phyloP scores from a whole-genome alignment of 2,113 vertebrate genomes.

The Bungarus multicinctus region DNA sequence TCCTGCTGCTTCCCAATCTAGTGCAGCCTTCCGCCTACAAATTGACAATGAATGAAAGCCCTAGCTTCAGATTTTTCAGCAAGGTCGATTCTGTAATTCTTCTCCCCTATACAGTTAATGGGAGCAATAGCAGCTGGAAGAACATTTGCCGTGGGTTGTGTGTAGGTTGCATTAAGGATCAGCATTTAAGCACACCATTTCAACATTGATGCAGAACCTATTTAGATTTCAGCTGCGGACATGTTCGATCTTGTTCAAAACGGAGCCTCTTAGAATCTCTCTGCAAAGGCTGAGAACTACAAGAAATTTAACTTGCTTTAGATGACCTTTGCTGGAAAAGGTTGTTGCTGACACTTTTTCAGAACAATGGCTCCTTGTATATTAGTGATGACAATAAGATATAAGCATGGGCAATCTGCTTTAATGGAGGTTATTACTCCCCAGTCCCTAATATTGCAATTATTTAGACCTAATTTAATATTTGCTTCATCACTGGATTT shows the following conservation, averaged over 20 bases:
- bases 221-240: conserved; percentile 66
- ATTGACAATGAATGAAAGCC: conserved; percentile 17
- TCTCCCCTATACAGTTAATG: conserved; percentile 51
- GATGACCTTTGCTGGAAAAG: conserved; percentile 58
- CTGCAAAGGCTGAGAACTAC: conserved; percentile 56
- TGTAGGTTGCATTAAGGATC: conserved; percentile 53
- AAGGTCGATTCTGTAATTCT: conserved; percentile 50
- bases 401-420: background rate
- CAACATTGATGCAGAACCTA: conserved; percentile 53
- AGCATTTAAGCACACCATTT: conserved; percentile 65
- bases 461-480: background rate
- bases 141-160: conserved; percentile 64
- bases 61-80: conserved; percentile 37
- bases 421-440: background rate
- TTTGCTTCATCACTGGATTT: background rate
- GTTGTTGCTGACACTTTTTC: background rate
- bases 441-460: background rate
- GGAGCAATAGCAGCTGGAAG: conserved; percentile 63
- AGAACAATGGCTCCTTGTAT: background rate
- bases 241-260: conserved; percentile 70
- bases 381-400: conserved; percentile 3
- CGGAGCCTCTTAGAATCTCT: conserved; percentile 50
- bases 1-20: conserved; percentile 27
- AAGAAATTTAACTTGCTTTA: conserved; percentile 52
- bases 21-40: conserved; percentile 30